Conservation (phyloP, 2,797 vertebrate genomes). For the Molossus alvarezi region DNA sequence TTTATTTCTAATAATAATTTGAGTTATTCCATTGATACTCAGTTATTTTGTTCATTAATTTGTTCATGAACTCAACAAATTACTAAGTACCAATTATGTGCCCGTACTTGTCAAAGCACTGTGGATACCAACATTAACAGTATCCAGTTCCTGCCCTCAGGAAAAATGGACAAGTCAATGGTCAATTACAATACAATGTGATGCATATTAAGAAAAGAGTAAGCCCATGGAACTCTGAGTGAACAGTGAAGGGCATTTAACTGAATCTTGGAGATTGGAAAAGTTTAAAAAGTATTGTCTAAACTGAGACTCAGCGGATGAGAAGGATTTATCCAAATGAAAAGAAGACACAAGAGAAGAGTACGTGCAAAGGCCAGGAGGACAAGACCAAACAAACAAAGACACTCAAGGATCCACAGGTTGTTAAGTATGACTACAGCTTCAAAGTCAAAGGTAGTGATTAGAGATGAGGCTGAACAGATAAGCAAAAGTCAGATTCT, state of each 20-base stretch:
- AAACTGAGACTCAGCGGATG: background rate
- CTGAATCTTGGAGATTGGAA: background rate
- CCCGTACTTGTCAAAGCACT: background rate
- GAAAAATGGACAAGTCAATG: background rate
- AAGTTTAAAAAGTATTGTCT: background rate
- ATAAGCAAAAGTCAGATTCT: background rate
- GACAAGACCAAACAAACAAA: background rate
- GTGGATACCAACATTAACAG: background rate
- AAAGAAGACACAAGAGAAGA: conserved; percentile 1
- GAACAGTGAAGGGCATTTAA: background rate
- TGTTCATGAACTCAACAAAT: background rate
- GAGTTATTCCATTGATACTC: background rate
- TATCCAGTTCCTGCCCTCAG: background rate
- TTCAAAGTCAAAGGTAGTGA: conserved; percentile 33
- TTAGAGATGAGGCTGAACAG: background rate
- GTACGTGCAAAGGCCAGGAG: background rate
- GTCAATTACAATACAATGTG: background rate
- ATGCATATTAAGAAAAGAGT: background rate
- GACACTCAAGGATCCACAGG: background rate
- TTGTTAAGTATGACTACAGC: background rate
- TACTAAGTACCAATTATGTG: background rate
- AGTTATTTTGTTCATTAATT: conserved; percentile 14
- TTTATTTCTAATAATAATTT: conserved; percentile 4
- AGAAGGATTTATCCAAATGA: background rate
- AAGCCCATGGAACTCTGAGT: background rate